Evolutionary conservation across 2,797 vertebrate genomes (phyloP).

Genomic region (Amblyopsis hoosieri): DNA sequence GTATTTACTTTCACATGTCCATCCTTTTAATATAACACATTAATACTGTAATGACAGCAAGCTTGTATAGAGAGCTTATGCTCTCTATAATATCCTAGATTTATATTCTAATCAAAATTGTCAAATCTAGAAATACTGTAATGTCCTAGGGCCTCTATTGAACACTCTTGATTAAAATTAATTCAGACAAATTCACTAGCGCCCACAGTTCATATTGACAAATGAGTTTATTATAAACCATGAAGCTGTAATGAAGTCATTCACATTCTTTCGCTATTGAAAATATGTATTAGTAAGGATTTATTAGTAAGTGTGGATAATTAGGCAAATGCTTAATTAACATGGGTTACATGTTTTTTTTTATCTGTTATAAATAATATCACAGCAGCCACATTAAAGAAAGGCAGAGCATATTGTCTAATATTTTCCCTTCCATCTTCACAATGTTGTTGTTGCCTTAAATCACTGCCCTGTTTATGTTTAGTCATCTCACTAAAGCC

Average conservation of each 20-base stretch:
- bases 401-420: too few relatives aligned
- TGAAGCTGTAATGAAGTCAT: slow-evolving; percentile 15
- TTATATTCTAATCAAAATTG: too few relatives aligned
- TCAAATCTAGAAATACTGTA: too few relatives aligned
- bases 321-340: background rate
- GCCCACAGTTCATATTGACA: slow-evolving; percentile 1
- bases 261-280: slow-evolving; percentile 1
- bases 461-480: background rate
- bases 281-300: slow-evolving; percentile 22
- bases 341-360: background rate
- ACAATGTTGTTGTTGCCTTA: background rate
- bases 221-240: slow-evolving; percentile 18
- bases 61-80: background rate
- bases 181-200: slow-evolving; percentile 15
- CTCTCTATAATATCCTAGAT: background rate
- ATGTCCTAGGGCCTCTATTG: slow-evolving; percentile 6
- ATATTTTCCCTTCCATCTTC: too few relatives aligned
- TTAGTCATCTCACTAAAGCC: too few relatives aligned
- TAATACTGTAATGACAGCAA: too few relatives aligned
- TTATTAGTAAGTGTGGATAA: slow-evolving; percentile 4
- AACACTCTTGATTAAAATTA: slow-evolving; percentile 29
- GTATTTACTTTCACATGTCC: too few relatives aligned
- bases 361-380: too few relatives aligned
- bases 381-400: too few relatives aligned
- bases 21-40: too few relatives aligned